Conservation (phyloP, 2,888 invertebrate genomes). For the Xanthorhoe spadicearia region DNA sequence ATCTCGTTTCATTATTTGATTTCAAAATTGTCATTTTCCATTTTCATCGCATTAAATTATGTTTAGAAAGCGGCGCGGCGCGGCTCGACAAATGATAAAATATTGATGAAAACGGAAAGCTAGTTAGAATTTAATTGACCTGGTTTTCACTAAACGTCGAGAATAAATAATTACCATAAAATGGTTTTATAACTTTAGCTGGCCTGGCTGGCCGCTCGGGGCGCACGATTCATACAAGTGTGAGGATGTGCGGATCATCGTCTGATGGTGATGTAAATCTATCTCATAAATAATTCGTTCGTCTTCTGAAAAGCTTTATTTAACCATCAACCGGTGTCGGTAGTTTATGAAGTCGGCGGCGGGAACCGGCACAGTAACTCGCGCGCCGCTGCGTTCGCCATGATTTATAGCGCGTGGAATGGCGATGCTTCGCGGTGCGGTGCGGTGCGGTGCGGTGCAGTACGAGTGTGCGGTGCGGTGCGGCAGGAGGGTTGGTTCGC, state of each 20-base stretch:
- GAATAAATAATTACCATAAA: neutral
- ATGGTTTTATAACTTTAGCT: neutral
- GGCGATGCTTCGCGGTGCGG: neutral
- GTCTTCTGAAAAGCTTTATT: constrained; percentile 1
- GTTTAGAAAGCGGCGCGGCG: neutral
- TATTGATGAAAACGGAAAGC: constrained; percentile 8
- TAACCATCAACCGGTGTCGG: constrained; percentile 2
- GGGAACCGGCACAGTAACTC: constrained; percentile 5
- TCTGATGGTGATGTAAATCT: constrained; percentile 9
- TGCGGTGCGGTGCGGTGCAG: neutral
- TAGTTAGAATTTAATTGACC: neutral
- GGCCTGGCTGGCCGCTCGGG: neutral
- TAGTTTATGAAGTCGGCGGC: neutral
- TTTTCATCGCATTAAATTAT: neutral
- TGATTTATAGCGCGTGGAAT: neutral
- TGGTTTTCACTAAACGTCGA: neutral
- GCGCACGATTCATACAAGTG: neutral
- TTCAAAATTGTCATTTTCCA: neutral
- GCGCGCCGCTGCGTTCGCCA: constrained; percentile 3
- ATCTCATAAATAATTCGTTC: constrained; percentile 4
- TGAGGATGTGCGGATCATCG: constrained; percentile 3
- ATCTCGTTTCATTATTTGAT: neutral
- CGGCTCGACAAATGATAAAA: neutral
- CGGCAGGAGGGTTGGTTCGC: neutral
- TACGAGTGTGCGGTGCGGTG: constrained; percentile 3